Conservation (phyloP, 2,888 invertebrate genomes). For the Auanema freiburgensis region DNA sequence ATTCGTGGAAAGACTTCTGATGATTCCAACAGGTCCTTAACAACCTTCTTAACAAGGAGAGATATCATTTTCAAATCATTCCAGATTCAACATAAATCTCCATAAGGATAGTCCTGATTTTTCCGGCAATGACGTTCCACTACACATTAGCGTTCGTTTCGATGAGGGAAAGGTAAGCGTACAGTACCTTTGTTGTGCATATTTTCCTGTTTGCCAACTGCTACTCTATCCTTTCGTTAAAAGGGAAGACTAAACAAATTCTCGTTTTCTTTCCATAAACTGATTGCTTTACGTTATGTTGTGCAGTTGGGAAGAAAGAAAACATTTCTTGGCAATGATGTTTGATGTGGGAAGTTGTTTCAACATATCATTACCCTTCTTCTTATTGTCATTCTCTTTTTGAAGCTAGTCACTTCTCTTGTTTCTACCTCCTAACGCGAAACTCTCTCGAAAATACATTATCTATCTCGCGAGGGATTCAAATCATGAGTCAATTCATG, state of each 20-base stretch:
- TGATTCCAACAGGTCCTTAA: slow-evolving; percentile 38
- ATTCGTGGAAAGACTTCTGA: slow-evolving; percentile 50
- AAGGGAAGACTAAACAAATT: neutral
- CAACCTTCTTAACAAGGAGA: neutral
- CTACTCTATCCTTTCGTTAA: neutral
- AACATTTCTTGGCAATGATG: neutral
- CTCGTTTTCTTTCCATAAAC: neutral
- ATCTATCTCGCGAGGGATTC: neutral
- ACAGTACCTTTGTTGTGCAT: neutral
- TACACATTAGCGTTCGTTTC: slow-evolving; percentile 49
- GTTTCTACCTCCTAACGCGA: neutral
- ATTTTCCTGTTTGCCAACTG: neutral
- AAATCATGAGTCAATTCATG: neutral
- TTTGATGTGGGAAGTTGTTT: slow-evolving; percentile 6
- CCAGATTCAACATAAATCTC: slow-evolving; percentile 55
- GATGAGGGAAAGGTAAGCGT: slow-evolving; percentile 53
- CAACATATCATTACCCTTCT: too few relatives aligned
- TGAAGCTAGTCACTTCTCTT: neutral
- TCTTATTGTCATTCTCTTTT: too few relatives aligned
- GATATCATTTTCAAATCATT: slow-evolving; percentile 2
- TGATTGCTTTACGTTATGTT: slow-evolving; percentile 1
- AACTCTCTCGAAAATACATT: neutral
- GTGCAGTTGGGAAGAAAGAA: neutral
- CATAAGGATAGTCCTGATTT: slow-evolving; percentile 52
- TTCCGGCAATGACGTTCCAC: slow-evolving; percentile 55